Conservation (phyloP, 2,797 vertebrate species). For the Lepus townsendii region DNA sequence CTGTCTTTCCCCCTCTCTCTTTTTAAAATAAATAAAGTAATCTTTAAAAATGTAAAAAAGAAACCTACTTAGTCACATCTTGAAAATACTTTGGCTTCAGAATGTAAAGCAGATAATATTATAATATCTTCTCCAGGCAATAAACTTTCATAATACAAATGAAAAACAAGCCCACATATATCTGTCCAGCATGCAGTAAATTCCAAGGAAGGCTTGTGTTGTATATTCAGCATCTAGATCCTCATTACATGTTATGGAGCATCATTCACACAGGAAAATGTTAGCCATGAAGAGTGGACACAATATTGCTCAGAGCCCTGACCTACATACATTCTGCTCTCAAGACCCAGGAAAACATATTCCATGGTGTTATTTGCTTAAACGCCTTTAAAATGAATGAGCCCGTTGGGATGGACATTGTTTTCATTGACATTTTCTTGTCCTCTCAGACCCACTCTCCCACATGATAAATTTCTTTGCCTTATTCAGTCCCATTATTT, state of each 20-base stretch:
- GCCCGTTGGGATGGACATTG: not conserved
- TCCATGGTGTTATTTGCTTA: not conserved
- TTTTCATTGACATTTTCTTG: not conserved
- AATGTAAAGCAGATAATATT: no score
- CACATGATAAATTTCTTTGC: not conserved
- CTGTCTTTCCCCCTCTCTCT: no score
- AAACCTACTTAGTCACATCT: no score
- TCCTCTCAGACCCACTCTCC: not conserved
- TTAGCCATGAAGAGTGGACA: not conserved
- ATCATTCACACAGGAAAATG: not conserved
- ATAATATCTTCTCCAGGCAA: no score
- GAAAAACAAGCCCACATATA: not conserved
- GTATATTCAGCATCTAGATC: not conserved
- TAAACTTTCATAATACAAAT: not conserved
- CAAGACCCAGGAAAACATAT: not conserved
- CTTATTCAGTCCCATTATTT: not conserved
- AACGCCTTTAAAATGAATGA: not conserved
- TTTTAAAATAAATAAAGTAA: no score
- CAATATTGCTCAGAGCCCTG: not conserved
- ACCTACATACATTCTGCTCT: not conserved
- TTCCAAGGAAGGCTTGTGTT: not conserved
- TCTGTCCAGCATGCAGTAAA: not conserved
- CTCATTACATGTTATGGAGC: not conserved
- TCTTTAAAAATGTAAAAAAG: no score
- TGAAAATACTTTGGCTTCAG: no score